Conservation (phyloP, 2,888 invertebrate species). For the Dasypogon diadema region DNA sequence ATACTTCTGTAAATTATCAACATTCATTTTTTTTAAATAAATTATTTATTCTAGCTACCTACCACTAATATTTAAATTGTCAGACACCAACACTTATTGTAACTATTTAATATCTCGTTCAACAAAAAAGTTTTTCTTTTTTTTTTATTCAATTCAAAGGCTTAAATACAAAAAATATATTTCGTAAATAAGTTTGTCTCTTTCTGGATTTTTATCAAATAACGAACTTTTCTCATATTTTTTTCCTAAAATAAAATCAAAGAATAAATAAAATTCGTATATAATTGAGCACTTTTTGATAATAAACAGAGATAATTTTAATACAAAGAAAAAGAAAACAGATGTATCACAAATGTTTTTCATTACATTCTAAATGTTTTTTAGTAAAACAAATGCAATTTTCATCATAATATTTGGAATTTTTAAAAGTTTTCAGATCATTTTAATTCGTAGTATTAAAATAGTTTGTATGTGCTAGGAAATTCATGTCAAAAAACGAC, state of each 20-base stretch:
- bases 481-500: conserved; percentile 24
- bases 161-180: conserved; percentile 37
- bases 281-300: conserved; percentile 27
- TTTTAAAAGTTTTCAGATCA: background rate
- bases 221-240: conserved; percentile 10
- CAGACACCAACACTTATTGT: conserved; percentile 46
- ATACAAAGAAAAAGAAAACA: background rate
- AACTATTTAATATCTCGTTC: conserved; percentile 25
- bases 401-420: conserved; percentile 74
- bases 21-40: conserved; percentile 39
- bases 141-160: conserved; percentile 7
- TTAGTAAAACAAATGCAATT: conserved; percentile 92
- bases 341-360: conserved; percentile 36
- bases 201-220: conserved; percentile 12
- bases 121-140: conserved; percentile 26
- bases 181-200: conserved; percentile 12
- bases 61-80: conserved; percentile 29
- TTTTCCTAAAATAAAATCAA: background rate
- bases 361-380: conserved; percentile 80
- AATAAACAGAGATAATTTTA: background rate
- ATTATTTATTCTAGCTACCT: conserved; percentile 46
- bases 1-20: conserved; percentile 43
- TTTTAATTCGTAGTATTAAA: background rate
- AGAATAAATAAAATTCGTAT: background rate
- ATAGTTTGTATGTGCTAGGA: conserved; percentile 22